These are phyloP conservation scores for Rostratula benghalensis DNA, from an alignment of 2,113 vertebrate genomes.

Conservation along the genomic window DNA sequence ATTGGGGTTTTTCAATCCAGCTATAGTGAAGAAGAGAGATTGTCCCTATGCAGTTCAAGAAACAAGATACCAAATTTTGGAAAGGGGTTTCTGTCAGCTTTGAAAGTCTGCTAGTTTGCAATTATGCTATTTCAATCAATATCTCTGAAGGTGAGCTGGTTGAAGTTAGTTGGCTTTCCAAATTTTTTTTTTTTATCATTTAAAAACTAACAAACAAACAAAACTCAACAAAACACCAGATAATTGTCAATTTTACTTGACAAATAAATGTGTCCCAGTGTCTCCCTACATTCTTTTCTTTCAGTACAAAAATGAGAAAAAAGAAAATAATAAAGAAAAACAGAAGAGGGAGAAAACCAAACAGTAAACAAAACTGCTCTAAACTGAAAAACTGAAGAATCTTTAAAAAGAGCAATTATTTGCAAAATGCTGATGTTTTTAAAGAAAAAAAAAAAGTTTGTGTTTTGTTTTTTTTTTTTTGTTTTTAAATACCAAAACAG, in stretches of 20 bases:
- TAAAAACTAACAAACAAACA: not conserved
- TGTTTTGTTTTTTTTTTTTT: too few species aligned
- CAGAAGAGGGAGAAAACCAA: not conserved
- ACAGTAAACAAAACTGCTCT: not conserved
- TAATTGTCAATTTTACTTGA: not conserved
- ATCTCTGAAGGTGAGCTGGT: not conserved
- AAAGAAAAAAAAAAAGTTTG: not conserved
- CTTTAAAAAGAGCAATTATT: not conserved
- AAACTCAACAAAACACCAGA: not conserved
- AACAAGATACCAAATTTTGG: not conserved
- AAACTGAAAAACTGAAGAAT: not conserved
- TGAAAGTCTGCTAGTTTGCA: not conserved
- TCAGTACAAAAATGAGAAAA: not conserved
- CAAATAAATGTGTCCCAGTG: not conserved
- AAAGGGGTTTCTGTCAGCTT: not conserved
- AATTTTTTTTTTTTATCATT: not conserved
- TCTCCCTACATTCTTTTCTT: not conserved
- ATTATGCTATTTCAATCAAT: not conserved
- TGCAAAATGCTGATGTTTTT: not conserved
- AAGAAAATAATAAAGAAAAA: not conserved
- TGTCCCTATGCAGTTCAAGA: not conserved
- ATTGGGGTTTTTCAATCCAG: not conserved
- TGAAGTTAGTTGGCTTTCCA: not conserved
- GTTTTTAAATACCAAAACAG: not conserved
- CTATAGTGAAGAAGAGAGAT: not conserved